These are phyloP conservation scores for Drosophila suzukii DNA, from an alignment of 1,140 invertebrate species.

Conservation along the genomic window DNA sequence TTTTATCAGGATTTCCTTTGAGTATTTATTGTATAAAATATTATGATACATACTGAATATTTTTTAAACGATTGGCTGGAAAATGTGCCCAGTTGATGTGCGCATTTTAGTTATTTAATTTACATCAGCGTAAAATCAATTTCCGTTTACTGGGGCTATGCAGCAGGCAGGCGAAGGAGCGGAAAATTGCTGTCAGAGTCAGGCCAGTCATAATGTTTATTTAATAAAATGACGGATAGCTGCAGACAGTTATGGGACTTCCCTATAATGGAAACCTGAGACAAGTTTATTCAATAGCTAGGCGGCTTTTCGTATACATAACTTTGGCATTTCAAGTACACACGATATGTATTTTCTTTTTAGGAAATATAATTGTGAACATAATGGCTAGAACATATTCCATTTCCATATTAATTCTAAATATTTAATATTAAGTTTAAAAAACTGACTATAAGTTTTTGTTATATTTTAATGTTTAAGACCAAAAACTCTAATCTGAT, in stretches of 20 bases:
- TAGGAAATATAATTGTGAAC: too few relatives aligned
- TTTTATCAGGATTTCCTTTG: slow-evolving; percentile 4
- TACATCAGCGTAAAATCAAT: slow-evolving; percentile 40
- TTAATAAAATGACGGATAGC: slow-evolving; percentile 16
- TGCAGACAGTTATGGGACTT: slow-evolving; percentile 1
- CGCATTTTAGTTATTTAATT: slow-evolving; percentile 37
- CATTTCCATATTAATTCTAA: too few relatives aligned
- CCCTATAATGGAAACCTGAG: neutral
- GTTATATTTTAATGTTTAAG: too few relatives aligned
- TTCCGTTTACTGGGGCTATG: slow-evolving; percentile 11
- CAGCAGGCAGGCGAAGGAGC: neutral
- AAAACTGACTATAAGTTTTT: too few relatives aligned
- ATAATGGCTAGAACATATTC: too few relatives aligned
- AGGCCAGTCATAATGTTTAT: slow-evolving; percentile 28
- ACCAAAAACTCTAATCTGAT: neutral
- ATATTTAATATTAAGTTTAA: too few relatives aligned
- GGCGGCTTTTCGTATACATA: neutral
- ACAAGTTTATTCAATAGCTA: neutral
- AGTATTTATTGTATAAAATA: slow-evolving; percentile 27
- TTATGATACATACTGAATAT: neutral
- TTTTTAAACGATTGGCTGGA: slow-evolving; percentile 24
- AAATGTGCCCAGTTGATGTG: slow-evolving; percentile 3
- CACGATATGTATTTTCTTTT: too few relatives aligned
- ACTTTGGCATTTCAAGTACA: neutral
- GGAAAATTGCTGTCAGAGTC: slow-evolving; percentile 21